A percentile compares a stretch with the other conserved stretches of the same genome.
Evolutionary conservation across 2,888 invertebrate genomes (phyloP).

Genomic region (Phytoseiulus persimilis): DNA sequence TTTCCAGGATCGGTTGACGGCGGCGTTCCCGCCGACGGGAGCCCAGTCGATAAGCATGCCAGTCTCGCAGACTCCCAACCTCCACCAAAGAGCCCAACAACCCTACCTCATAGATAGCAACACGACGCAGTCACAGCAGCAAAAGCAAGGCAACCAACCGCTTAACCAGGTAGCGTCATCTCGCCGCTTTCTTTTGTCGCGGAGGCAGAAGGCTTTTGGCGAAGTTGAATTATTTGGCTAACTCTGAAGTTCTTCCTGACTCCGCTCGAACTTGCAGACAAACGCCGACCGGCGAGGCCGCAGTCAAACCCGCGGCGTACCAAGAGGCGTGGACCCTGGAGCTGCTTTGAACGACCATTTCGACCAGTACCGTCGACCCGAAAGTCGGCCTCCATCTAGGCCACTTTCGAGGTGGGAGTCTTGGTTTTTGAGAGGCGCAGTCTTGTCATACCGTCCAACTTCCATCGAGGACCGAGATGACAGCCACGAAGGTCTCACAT

Average conservation of each 20-base stretch:
- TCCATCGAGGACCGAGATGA: background rate
- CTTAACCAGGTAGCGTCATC: background rate
- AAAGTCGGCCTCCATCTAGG: constrained; percentile 31
- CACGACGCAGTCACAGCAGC: background rate
- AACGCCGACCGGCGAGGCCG: constrained; percentile 25
- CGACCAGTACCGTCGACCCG: constrained; percentile 76
- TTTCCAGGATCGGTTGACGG: constrained; percentile 17
- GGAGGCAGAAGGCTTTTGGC: too few relatives aligned
- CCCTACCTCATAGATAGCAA: constrained; percentile 38
- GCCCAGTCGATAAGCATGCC: constrained; percentile 11
- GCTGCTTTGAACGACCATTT: constrained; percentile 74
- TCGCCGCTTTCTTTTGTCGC: background rate
- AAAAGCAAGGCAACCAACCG: background rate
- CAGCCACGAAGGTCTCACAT: background rate
- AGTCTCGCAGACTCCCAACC: constrained; percentile 16
- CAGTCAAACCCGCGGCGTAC: constrained; percentile 17
- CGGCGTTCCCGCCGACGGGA: background rate
- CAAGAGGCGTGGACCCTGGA: constrained; percentile 40
- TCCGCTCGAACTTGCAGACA: background rate
- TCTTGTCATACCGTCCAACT: background rate
- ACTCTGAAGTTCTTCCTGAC: too few relatives aligned
- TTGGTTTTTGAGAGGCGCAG: background rate
- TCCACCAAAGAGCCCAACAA: constrained; percentile 28
- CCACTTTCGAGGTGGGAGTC: background rate
- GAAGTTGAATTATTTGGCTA: too few relatives aligned